Percentiles rank a stretch among this genome's conserved stretches.
These are phyloP conservation scores for Ctenicera cuprea DNA, from an alignment of 2,888 invertebrate genomes.

Conservation along the genomic window DNA sequence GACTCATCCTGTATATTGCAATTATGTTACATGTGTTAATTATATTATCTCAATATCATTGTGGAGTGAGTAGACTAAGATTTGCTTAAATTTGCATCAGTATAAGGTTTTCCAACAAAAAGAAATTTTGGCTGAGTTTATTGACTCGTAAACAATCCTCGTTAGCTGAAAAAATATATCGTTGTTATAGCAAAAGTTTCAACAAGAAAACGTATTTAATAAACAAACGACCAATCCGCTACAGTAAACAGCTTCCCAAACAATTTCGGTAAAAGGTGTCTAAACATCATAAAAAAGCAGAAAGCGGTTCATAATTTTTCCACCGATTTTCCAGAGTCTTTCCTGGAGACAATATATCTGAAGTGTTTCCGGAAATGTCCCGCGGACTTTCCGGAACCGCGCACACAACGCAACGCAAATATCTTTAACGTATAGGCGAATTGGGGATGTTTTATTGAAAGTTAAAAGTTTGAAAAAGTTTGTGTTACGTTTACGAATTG, in stretches of 20 bases:
- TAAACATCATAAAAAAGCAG: conserved; percentile 38
- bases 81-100: too few relatives aligned
- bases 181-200: conserved; percentile 41
- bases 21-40: too few relatives aligned
- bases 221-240: conserved; percentile 42
- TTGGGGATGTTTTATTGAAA: conserved; percentile 44
- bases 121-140: background rate
- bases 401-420: conserved; percentile 44
- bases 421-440: conserved; percentile 39
- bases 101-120: conserved; percentile 22
- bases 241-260: conserved; percentile 31
- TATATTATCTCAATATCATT: too few relatives aligned
- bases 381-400: conserved; percentile 45
- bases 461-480: conserved; percentile 34
- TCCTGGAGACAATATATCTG: conserved; percentile 39
- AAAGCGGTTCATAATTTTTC: conserved; percentile 31
- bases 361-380: conserved; percentile 46
- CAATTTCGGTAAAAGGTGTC: conserved; percentile 43
- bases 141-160: conserved; percentile 38
- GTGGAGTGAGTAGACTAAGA: too few relatives aligned
- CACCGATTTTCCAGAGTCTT: conserved; percentile 32
- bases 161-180: conserved; percentile 31
- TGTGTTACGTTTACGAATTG: conserved; percentile 3
- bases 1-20: too few relatives aligned
- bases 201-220: conserved; percentile 42